These are phyloP conservation scores for Orchesella flavescens DNA, from an alignment of 2,888 invertebrate genomes.

Conservation along the genomic window DNA sequence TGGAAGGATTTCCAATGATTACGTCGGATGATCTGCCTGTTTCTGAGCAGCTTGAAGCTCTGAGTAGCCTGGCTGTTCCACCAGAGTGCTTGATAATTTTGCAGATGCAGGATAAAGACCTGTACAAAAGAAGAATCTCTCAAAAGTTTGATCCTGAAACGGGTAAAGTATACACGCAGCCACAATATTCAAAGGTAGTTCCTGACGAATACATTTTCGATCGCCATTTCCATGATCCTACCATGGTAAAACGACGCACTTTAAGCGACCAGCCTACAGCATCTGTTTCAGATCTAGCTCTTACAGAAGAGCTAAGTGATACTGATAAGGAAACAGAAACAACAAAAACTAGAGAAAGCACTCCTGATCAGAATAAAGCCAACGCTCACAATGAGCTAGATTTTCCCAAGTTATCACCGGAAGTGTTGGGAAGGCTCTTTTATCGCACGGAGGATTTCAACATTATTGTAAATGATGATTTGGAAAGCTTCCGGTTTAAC, in stretches of 20 bases:
- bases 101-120: conserved; percentile 69
- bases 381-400: conserved; percentile 42
- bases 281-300: background rate
- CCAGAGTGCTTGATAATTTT: conserved; percentile 64
- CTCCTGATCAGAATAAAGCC: conserved; percentile 21
- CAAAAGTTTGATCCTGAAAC: conserved; percentile 67
- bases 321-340: background rate
- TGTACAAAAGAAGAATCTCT: conserved; percentile 63
- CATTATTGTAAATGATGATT: conserved; percentile 60
- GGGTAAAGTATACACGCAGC: conserved; percentile 54
- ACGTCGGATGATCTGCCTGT: conserved; percentile 74
- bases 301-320: conserved; percentile 34
- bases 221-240: background rate
- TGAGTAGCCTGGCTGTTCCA: conserved; percentile 35
- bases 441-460: conserved; percentile 68
- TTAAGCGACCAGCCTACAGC: background rate
- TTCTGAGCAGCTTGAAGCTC: conserved; percentile 58
- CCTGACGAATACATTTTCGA: conserved; percentile 13
- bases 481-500: conserved; percentile 61
- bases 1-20: conserved; percentile 81
- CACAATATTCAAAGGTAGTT: conserved; percentile 59
- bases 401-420: conserved; percentile 48
- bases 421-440: conserved; percentile 61
- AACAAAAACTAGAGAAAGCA: background rate
- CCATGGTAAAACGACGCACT: background rate